phyloP scores from a whole-genome alignment of 2,888 invertebrate species.

The Drosophila infuscata region DNA sequence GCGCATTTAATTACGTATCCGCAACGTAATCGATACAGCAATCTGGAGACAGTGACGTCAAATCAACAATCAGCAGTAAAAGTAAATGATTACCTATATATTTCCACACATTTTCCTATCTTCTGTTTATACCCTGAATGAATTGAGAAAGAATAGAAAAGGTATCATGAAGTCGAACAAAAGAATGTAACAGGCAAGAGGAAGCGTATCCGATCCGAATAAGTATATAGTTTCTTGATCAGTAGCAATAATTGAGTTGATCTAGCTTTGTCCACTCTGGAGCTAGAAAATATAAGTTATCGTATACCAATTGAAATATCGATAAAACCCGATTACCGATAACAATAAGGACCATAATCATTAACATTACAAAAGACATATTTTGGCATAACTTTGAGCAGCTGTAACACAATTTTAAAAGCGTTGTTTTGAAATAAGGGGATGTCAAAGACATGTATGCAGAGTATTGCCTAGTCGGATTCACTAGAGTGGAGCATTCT shows the following conservation, averaged over 20 bases:
- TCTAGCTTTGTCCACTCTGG: not conserved
- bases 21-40: constrained; percentile 46
- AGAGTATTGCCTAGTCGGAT: not conserved
- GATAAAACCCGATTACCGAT: not conserved
- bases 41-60: constrained; percentile 39
- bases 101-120: not conserved
- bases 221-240: not conserved
- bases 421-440: too few species aligned
- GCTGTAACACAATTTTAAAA: not conserved
- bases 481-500: not conserved
- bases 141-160: not conserved
- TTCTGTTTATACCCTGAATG: not conserved
- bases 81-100: constrained; percentile 7
- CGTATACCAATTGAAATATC: not conserved
- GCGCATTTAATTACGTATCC: constrained; percentile 44
- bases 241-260: not conserved
- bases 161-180: not conserved
- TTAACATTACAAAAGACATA: too few species aligned
- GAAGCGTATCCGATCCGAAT: not conserved
- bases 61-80: constrained; percentile 6
- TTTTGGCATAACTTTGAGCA: not conserved
- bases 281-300: not conserved
- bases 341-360: not conserved
- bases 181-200: not conserved
- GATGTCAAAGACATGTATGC: not conserved